phyloP scores from a whole-genome alignment of 2,797 vertebrate species.

The Rhynchotus rufescens region DNA sequence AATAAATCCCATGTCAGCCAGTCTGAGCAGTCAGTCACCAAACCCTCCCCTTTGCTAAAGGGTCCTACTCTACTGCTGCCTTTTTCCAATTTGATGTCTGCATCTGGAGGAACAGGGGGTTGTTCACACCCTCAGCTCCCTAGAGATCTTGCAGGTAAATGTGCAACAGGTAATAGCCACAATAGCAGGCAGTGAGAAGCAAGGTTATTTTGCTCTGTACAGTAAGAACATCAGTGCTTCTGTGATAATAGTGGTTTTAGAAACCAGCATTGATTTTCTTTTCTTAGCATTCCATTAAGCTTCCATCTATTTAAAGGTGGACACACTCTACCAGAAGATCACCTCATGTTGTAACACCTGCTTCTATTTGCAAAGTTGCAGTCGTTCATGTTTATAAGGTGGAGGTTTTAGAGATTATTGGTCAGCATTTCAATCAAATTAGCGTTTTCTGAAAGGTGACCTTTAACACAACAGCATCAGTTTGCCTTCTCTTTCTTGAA shows the following conservation, averaged over 20 bases:
- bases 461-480: not conserved
- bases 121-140: not conserved
- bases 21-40: not conserved
- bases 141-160: not conserved
- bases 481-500: not conserved
- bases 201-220: not conserved
- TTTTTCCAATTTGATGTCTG: not conserved
- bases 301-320: not conserved
- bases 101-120: not conserved
- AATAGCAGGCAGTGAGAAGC: not conserved
- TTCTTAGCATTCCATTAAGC: not conserved
- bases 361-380: not conserved
- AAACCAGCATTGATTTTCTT: not conserved
- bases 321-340: not conserved
- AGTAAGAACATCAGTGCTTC: not conserved
- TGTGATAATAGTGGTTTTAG: not conserved
- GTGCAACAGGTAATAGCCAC: not conserved
- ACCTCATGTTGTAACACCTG: not conserved
- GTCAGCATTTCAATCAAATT: not conserved
- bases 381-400: not conserved
- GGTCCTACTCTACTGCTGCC: fast-evolving
- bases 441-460: not conserved
- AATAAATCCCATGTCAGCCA: not conserved
- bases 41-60: fast-evolving
- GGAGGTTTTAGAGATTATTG: not conserved